These are phyloP conservation scores for Thymelicus sylvestris DNA, from an alignment of 2,888 invertebrate genomes.

Conservation along the genomic window DNA sequence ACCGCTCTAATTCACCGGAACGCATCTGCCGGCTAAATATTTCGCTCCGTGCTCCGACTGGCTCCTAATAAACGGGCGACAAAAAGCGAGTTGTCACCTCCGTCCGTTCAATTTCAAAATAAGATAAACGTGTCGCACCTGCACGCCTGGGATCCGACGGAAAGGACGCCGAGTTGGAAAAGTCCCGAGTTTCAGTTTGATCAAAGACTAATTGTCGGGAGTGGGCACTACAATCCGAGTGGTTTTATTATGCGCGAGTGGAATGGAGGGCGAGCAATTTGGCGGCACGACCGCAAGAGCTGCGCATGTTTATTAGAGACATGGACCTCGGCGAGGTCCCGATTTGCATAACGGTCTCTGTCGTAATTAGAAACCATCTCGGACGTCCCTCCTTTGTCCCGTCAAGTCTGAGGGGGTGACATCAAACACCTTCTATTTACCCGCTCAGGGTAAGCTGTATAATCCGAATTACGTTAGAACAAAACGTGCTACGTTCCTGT, in stretches of 20 bases:
- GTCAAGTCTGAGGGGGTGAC: conserved; percentile 68
- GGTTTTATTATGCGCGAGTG: conserved; percentile 69
- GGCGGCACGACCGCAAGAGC: conserved; percentile 75
- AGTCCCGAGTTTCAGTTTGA: conserved; percentile 51
- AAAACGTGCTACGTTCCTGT: conserved; percentile 52
- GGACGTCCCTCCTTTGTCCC: conserved; percentile 78
- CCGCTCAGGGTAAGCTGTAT: conserved; percentile 63
- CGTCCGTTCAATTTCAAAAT: conserved; percentile 27
- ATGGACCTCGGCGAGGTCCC: conserved; percentile 70
- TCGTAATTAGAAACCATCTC: conserved; percentile 84
- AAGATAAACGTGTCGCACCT: conserved; percentile 29
- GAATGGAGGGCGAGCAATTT: conserved; percentile 74
- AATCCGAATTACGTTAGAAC: conserved; percentile 66
- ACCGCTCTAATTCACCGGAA: conserved; percentile 67
- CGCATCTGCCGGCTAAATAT: conserved; percentile 67
- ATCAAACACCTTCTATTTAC: conserved; percentile 78
- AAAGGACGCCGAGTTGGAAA: conserved; percentile 40
- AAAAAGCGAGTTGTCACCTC: conserved; percentile 36
- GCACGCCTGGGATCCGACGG: background rate
- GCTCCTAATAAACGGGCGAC: conserved; percentile 41
- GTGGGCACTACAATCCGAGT: conserved; percentile 62
- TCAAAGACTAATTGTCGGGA: conserved; percentile 72
- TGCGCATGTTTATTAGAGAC: conserved; percentile 83
- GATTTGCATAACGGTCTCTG: conserved; percentile 83
- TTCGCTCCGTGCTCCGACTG: conserved; percentile 49